phyloP scores from a whole-genome alignment of 1,140 invertebrate species.

The Amyelois transitella region DNA sequence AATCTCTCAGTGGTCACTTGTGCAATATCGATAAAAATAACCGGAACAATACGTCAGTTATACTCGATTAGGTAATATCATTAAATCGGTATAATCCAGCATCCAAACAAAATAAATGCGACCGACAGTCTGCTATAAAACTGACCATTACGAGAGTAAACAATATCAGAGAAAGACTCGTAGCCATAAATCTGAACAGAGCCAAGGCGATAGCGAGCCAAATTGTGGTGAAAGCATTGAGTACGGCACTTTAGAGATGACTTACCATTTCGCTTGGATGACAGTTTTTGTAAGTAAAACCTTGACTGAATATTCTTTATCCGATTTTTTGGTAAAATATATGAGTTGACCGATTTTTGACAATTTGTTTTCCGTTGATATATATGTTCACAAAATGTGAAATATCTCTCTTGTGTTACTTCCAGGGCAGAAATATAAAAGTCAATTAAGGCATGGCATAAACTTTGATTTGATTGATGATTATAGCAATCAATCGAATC shows the following conservation, averaged over 20 bases:
- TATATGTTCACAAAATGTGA: too few species aligned
- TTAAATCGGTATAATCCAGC: not conserved
- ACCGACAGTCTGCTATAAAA: slow-evolving; percentile 55
- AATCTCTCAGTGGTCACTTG: too few species aligned
- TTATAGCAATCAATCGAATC: too few species aligned
- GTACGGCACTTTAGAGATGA: not conserved
- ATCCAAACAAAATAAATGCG: slow-evolving; percentile 43
- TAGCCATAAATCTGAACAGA: slow-evolving; percentile 44
- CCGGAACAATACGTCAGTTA: not conserved
- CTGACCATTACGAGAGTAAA: slow-evolving; percentile 65
- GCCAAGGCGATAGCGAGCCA: slow-evolving; percentile 43
- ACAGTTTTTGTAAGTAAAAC: not conserved
- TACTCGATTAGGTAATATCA: not conserved
- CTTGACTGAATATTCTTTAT: not conserved
- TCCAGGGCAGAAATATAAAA: too few species aligned
- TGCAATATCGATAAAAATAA: not conserved
- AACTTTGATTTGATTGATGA: too few species aligned
- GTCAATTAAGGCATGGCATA: too few species aligned
- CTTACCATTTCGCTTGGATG: not conserved
- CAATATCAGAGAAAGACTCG: slow-evolving; percentile 62
- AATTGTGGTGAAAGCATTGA: slow-evolving; percentile 38
- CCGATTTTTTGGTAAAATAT: not conserved
- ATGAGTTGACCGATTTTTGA: not conserved
- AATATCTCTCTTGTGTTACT: too few species aligned
- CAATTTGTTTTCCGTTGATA: too few species aligned